Base-by-base conservation (phyloP, 2,113 vertebrate genomes). In the Eudyptes chrysolophus region DNA sequence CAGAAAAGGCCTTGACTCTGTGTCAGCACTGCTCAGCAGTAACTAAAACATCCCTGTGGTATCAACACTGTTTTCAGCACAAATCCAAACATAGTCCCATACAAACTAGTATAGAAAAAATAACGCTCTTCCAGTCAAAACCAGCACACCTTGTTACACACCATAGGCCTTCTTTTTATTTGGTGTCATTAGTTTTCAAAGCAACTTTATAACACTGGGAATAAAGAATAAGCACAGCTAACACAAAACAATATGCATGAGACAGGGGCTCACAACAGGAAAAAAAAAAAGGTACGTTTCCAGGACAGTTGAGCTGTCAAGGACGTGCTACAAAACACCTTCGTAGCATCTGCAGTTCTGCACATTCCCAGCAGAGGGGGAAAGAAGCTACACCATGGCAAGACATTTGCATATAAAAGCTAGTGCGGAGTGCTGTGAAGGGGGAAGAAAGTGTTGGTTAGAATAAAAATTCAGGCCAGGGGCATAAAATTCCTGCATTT, bases 351-450 rank as follows among this genome's bases (percentile, higher is more conserved):
- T 97, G 97, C 95, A 96, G 83, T 98, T 97, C 96, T 95, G 52
- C 30, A n/a, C 36, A 12, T 94, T 94, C 51, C 98, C 98, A 98
- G 89, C 95, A 98, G 98, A 98, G 98, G 98, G 98, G 66, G 95
- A 46, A 93, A 42, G 76, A 98, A 95, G 76, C 97, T 96, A 29
- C 62, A 57, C 54, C 32, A 20, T 75, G 77, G 48, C 30, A 61
- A 54, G 19, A 7, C 0, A 97, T 97, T 97, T 97, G 80, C 96
- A 96, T 96, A 51, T n/a, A 51, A 85, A 95, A 81, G 20, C 11
- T 10, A 40, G 15, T 44, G 26, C 13, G 46, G 57, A 70, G 74
- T 34, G 38, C 84, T 74, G 44, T 58, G 66, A 92, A 94, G 29
- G 7, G 61, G 38, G 17, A 82, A 25, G 61, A 52, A 84, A 66